Evolutionary conservation across 2,888 invertebrate genomes (phyloP).

Genomic region (Parapristionchus giblindavisi): DNA sequence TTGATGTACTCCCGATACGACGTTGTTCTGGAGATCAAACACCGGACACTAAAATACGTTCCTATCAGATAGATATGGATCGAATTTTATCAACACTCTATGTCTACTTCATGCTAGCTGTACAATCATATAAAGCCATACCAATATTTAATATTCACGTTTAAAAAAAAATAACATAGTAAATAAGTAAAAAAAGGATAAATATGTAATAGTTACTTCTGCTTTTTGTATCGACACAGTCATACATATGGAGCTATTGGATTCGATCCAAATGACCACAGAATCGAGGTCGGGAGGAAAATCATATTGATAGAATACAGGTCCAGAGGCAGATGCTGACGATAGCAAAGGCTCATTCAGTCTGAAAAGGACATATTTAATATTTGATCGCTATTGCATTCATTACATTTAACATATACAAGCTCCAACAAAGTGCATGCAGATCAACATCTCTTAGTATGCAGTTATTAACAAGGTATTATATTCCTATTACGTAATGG

Average conservation of each 20-base stretch:
- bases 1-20: conserved; percentile 79
- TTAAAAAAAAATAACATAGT: too few relatives aligned
- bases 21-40: conserved; percentile 82
- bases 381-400: not conserved
- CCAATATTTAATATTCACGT: too few relatives aligned
- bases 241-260: conserved; percentile 77
- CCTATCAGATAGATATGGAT: not conserved
- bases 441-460: not conserved
- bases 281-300: conserved; percentile 73
- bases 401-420: not conserved
- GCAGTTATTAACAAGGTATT: too few relatives aligned
- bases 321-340: conserved; percentile 73
- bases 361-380: conserved; percentile 40
- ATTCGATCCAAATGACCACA: conserved; percentile 70
- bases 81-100: too few relatives aligned
- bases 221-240: conserved; percentile 83
- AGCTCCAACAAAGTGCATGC: not conserved
- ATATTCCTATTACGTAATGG: too few relatives aligned
- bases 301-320: conserved; percentile 77
- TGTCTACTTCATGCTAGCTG: too few relatives aligned
- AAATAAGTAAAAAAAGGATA: too few relatives aligned
- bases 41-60: conserved; percentile 81
- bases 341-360: conserved; percentile 34
- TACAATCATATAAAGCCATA: too few relatives aligned
- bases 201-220: conserved; percentile 71